Conservation (phyloP, 1,140 invertebrate genomes). For the Cheumatopsyche charites region DNA sequence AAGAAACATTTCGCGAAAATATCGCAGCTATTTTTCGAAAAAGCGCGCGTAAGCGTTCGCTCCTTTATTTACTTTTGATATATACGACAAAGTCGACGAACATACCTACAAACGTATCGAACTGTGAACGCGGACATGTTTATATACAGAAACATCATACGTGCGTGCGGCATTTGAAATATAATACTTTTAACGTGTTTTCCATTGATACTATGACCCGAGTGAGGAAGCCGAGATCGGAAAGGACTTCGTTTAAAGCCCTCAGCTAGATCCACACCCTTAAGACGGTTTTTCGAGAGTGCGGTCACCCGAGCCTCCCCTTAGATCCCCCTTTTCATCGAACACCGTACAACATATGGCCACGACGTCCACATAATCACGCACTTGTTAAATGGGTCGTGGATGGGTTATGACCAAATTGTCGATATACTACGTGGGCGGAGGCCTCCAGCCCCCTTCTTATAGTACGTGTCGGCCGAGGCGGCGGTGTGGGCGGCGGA, state of each 20-base stretch:
- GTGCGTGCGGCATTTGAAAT: not conserved
- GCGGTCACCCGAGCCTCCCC: not conserved
- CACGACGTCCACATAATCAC: constrained; percentile 46
- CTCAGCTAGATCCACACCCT: constrained; percentile 14
- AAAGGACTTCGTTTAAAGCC: constrained; percentile 20
- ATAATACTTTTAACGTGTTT: constrained; percentile 9
- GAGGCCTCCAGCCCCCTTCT: not conserved
- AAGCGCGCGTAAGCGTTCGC: constrained; percentile 5
- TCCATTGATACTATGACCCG: not conserved
- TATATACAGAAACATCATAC: too few species aligned
- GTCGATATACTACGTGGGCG: constrained; percentile 42
- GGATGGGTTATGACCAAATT: constrained; percentile 46
- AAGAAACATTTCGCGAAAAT: too few species aligned
- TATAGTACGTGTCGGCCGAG: not conserved
- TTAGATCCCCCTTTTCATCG: not conserved
- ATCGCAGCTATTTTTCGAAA: too few species aligned
- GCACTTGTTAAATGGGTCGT: constrained; percentile 48
- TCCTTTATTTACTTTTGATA: constrained; percentile 21
- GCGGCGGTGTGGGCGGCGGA: not conserved
- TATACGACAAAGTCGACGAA: not conserved
- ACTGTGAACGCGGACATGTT: too few species aligned
- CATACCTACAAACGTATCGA: too few species aligned
- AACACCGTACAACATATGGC: constrained; percentile 43
- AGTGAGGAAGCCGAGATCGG: constrained; percentile 15
- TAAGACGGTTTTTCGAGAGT: constrained; percentile 13